phyloP scores from a whole-genome alignment of 2,113 vertebrate species.

The Odobenus rosmarus region DNA sequence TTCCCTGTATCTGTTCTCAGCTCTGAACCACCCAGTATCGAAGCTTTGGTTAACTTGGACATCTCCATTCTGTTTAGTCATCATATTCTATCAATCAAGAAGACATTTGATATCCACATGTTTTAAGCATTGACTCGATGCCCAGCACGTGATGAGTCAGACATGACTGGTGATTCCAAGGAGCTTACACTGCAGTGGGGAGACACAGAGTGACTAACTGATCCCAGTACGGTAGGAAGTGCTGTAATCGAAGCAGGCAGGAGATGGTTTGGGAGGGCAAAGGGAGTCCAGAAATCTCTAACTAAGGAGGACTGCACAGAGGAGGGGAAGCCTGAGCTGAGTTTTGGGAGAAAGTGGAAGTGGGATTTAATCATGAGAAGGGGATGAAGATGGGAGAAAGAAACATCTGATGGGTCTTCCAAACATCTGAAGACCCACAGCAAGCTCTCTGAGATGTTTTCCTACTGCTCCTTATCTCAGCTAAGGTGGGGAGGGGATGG shows the following conservation, averaged over 20 bases:
- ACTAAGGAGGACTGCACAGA: neutral
- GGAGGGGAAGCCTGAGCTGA: neutral
- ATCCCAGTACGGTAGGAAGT: neutral
- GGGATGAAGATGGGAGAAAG: neutral
- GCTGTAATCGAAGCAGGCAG: neutral
- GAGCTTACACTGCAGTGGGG: neutral
- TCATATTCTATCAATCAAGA: neutral
- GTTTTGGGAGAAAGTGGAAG: neutral
- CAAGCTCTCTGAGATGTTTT: neutral
- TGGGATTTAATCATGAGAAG: neutral
- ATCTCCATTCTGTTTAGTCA: slow-evolving; percentile 17
- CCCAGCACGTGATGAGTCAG: neutral
- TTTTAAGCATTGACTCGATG: neutral
- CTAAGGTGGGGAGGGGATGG: neutral
- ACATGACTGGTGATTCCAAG: neutral
- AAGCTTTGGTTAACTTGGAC: neutral
- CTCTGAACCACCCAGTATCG: neutral
- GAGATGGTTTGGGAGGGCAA: neutral
- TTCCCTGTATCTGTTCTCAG: neutral
- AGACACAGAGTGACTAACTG: neutral
- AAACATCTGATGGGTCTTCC: neutral
- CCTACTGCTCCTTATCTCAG: neutral
- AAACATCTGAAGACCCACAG: neutral
- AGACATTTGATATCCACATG: neutral
- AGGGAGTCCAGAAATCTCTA: neutral